Evolutionary conservation across 2,888 invertebrate species (phyloP).

Genomic region (Drosophila neonasuta): DNA sequence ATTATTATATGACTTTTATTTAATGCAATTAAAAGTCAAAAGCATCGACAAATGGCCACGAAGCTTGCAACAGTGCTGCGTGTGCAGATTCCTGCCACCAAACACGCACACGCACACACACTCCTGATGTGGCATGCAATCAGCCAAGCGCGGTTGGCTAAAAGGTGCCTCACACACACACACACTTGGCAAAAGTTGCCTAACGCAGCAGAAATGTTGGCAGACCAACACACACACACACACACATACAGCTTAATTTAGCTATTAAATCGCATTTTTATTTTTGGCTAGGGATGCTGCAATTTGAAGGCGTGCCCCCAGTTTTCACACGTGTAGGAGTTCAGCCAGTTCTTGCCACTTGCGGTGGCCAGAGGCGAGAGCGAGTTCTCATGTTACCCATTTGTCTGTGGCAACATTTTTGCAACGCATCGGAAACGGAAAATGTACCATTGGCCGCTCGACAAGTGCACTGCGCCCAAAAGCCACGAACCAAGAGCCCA

Average conservation of each 20-base stretch:
- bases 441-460: constrained; percentile 71
- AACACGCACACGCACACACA: constrained; percentile 28
- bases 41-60: constrained; percentile 47
- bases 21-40: constrained; percentile 79
- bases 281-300: constrained; percentile 42
- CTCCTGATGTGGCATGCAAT: constrained; percentile 50
- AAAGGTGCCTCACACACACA: constrained; percentile 24
- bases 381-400: background rate
- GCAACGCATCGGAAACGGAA: constrained; percentile 73
- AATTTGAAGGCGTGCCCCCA: constrained; percentile 23
- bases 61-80: constrained; percentile 58
- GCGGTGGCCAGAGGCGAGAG: constrained; percentile 40
- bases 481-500: background rate
- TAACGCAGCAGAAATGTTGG: constrained; percentile 71
- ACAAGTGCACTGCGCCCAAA: constrained; percentile 50
- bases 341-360: constrained; percentile 60
- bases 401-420: constrained; percentile 46
- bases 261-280: constrained; percentile 75
- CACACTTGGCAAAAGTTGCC: constrained; percentile 63
- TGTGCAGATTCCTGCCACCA: constrained; percentile 51
- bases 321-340: constrained; percentile 39
- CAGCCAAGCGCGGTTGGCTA: constrained; percentile 52
- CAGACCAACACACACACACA: constrained; percentile 16
- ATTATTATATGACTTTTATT: constrained; percentile 77
- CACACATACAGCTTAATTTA: constrained; percentile 63